Evolutionary conservation across 2,888 invertebrate genomes (phyloP), one percentile per base, ranked within the genome.

Genomic region (Pandemis cinnamomeana): DNA sequence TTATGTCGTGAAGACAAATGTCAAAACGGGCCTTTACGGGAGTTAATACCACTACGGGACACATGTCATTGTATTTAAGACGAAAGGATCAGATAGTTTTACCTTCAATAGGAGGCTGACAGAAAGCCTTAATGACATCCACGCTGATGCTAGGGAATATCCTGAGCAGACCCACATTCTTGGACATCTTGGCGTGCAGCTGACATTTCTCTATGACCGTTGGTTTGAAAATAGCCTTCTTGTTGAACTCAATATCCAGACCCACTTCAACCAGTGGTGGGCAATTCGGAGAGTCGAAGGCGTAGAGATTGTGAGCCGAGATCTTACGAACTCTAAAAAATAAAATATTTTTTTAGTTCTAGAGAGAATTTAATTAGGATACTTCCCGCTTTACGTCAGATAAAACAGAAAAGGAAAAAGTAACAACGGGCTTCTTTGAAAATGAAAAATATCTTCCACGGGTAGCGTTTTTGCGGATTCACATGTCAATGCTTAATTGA

Each of bases 71-170:
- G 27, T 36, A 36, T 36, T 36, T 4, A 36, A 36, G 27, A 36
- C 27, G 27, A 36, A 36, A 36, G 27, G 4, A 36, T 36, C 2
- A 36, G 27, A 36, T 36, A 53, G n/a, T 15, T 77, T 76, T 83
- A 94, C 94, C 96, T 81, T 94, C 92, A 75, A 97, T 97, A 13
- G 98, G 97, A 2, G 97, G 96, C 78, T 96, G 95, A 53, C 97
- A 90, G 83, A 97, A 96, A 0, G 97, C 96, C 78, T 90, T 94
- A 1, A 97, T 95, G 36, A 98, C 97, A 58, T 96, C 96, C 0
- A 95, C 93, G 10, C 98, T 97, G 82, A 99, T 98, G 78, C 98
- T 98, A 0, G 99, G 99, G 86, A 99, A 99, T 81, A 99, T 95
- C 13, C 98, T 95, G 61, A 99, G 87, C 36, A 99, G 88, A 0